Conservation (phyloP, 2,113 vertebrate species). For the Tragelaphus strepsiceros region DNA sequence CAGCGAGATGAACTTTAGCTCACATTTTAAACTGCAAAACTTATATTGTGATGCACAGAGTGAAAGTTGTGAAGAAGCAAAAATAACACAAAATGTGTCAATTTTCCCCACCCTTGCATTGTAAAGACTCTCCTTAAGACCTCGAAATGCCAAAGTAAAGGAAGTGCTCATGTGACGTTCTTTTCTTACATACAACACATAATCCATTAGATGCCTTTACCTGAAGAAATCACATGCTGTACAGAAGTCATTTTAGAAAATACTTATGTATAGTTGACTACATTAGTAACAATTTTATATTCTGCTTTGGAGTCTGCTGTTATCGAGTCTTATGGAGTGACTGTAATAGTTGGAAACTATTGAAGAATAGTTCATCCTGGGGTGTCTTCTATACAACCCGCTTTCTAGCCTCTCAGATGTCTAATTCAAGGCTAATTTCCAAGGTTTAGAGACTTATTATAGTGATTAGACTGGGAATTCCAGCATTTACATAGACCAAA, state of each 20-base stretch:
- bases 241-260: conserved; percentile 10
- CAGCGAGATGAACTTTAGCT: not conserved
- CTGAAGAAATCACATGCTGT: not conserved
- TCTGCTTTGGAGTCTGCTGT: not conserved
- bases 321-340: not conserved
- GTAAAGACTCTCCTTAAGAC: not conserved
- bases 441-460: not conserved
- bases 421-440: not conserved
- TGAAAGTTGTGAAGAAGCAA: not conserved
- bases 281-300: not conserved
- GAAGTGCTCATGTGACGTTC: not conserved
- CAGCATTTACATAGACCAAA: not conserved
- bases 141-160: not conserved
- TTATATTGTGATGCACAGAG: not conserved
- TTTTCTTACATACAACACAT: not conserved
- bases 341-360: not conserved
- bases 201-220: not conserved
- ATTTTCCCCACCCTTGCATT: not conserved
- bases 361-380: not conserved
- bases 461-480: not conserved
- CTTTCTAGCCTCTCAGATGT: not conserved
- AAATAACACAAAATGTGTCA: not conserved
- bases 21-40: not conserved
- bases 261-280: not conserved
- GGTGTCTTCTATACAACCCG: not conserved